phyloP scores from a whole-genome alignment of 2,888 invertebrate genomes.

The Hyles lineata region DNA sequence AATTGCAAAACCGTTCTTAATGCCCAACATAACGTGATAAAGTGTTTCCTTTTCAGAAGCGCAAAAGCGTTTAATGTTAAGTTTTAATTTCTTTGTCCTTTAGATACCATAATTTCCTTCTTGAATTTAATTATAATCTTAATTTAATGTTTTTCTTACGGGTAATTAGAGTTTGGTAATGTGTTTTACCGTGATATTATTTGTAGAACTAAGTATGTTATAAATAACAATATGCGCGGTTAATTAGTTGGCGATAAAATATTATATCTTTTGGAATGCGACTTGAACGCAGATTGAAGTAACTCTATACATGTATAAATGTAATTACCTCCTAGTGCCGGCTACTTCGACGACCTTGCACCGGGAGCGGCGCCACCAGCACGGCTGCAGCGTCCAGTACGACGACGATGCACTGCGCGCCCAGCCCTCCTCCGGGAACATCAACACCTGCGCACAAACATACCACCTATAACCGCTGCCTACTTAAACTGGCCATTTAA shows the following conservation, averaged over 20 bases:
- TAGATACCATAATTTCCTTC: conserved; percentile 45
- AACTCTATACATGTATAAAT: too few species aligned
- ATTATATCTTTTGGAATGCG: too few species aligned
- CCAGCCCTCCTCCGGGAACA: conserved; percentile 96
- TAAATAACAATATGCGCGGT: too few species aligned
- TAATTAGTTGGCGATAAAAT: too few species aligned
- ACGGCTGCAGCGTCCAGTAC: conserved; percentile 94
- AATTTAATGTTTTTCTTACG: neutral
- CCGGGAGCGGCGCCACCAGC: conserved; percentile 93
- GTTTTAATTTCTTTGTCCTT: conserved; percentile 49
- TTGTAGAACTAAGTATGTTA: neutral
- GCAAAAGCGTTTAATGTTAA: conserved; percentile 52
- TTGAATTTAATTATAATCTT: conserved; percentile 22
- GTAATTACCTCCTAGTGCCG: conserved; percentile 88
- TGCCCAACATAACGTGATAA: conserved; percentile 72
- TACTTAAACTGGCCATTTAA: neutral
- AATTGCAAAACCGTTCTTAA: conserved; percentile 76
- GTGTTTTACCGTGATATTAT: neutral
- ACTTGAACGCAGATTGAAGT: too few species aligned
- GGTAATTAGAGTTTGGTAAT: neutral
- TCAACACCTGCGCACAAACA: conserved; percentile 86
- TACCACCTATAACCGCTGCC: neutral
- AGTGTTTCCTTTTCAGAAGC: conserved; percentile 67
- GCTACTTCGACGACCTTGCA: conserved; percentile 94
- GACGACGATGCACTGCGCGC: conserved; percentile 93